phyloP scores from a whole-genome alignment of 1,140 invertebrate species.

The Caerostris extrusa region DNA sequence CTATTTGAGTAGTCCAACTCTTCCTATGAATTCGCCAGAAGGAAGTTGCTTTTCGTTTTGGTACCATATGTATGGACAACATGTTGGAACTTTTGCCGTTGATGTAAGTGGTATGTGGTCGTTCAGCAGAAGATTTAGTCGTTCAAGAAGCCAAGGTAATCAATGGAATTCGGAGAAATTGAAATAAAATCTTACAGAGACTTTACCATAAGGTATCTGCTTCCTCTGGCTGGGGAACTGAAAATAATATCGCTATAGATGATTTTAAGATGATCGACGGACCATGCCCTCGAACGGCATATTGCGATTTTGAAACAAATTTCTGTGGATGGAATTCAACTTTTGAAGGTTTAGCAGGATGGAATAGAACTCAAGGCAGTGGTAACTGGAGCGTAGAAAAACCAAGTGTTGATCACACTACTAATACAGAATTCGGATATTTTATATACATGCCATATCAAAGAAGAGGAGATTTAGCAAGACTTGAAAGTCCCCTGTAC shows the following conservation, averaged over 20 bases:
- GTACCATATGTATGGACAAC: conserved; percentile 79
- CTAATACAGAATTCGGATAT: conserved; percentile 69
- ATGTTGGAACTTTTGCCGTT: conserved; percentile 73
- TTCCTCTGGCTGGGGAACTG: neutral
- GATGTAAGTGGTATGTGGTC: neutral
- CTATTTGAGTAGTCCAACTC: conserved; percentile 56
- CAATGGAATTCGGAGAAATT: conserved; percentile 71
- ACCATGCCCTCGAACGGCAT: conserved; percentile 78
- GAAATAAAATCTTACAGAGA: conserved; percentile 38
- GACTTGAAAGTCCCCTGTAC: conserved; percentile 69
- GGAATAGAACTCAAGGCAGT: conserved; percentile 61
- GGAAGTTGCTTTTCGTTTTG: conserved; percentile 78
- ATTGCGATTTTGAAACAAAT: conserved; percentile 79
- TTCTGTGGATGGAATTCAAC: conserved; percentile 78
- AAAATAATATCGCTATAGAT: conserved; percentile 82
- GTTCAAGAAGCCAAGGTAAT: conserved; percentile 58
- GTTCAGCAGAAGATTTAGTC: neutral
- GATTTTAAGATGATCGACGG: conserved; percentile 80
- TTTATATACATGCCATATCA: conserved; percentile 70
- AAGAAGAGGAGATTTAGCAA: conserved; percentile 62
- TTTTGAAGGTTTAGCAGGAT: conserved; percentile 61
- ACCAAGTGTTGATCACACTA: conserved; percentile 77
- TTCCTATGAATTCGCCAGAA: conserved; percentile 51
- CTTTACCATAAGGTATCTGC: conserved; percentile 46
- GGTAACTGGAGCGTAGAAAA: conserved; percentile 69